These are phyloP conservation scores for Tetanocera ferruginea DNA, from an alignment of 2,888 invertebrate genomes.

Conservation along the genomic window DNA sequence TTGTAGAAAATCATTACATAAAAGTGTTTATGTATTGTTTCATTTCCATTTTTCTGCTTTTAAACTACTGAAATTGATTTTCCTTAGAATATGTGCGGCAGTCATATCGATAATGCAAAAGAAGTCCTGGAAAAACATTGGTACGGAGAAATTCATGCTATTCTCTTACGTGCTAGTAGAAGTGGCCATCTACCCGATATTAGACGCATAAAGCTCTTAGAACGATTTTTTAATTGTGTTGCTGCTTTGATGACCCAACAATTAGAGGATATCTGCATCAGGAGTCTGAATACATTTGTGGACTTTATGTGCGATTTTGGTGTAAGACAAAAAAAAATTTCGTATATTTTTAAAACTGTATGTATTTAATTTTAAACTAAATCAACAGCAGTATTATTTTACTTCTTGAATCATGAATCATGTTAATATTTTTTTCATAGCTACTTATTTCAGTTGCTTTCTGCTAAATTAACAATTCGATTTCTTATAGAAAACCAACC, in stretches of 20 bases:
- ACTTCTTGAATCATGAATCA: too few species aligned
- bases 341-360: too few species aligned
- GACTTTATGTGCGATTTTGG: constrained; percentile 82
- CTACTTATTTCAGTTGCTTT: background rate
- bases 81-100: constrained; percentile 66
- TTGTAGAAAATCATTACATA: too few species aligned
- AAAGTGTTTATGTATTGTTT: too few species aligned
- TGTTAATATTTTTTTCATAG: too few species aligned
- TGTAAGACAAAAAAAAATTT: too few species aligned
- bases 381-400: too few species aligned
- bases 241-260: constrained; percentile 91
- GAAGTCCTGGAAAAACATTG: constrained; percentile 75
- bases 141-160: constrained; percentile 66
- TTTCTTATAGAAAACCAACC: constrained; percentile 74
- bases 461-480: background rate
- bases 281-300: constrained; percentile 84
- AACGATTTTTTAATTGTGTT: constrained; percentile 87
- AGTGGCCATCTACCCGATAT: constrained; percentile 79
- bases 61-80: too few species aligned
- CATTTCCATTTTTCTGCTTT: too few species aligned
- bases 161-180: constrained; percentile 74
- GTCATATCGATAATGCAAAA: constrained; percentile 78
- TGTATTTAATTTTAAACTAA: background rate
- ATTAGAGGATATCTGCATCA: constrained; percentile 83
- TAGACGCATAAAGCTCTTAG: constrained; percentile 76